phyloP scores from a whole-genome alignment of 2,113 vertebrate genomes.

The Mus musculus region DNA sequence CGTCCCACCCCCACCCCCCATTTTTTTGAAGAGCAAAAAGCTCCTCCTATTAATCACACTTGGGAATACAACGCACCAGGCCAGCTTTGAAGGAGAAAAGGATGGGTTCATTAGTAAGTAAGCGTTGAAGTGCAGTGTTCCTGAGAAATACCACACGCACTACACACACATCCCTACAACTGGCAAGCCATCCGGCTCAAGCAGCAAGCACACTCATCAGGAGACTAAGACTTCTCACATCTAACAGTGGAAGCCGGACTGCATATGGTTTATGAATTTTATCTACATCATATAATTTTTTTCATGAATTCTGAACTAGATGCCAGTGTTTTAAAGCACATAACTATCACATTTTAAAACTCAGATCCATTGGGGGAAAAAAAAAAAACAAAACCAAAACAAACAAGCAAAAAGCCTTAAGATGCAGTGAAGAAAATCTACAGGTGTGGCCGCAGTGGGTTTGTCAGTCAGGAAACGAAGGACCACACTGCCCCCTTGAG shows the following conservation, averaged over 20 bases:
- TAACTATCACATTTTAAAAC: not conserved
- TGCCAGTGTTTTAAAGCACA: slow-evolving; percentile 10
- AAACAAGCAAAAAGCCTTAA: not conserved
- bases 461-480: not conserved
- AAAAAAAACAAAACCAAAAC: not conserved
- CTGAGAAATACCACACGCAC: not conserved
- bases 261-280: not conserved
- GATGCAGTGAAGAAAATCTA: not conserved
- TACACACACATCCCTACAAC: not conserved
- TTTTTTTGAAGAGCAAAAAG: not conserved
- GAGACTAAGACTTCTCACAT: not conserved
- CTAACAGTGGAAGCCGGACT: not conserved
- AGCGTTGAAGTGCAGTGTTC: not conserved
- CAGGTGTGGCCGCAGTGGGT: not conserved
- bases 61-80: not conserved
- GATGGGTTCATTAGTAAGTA: rapidly evolving
- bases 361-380: not conserved
- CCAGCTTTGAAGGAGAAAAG: not conserved
- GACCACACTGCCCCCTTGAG: not conserved
- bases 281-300: not conserved
- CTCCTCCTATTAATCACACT: not conserved
- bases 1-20: not conserved
- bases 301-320: slow-evolving; percentile 9
- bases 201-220: not conserved
- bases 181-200: not conserved